Evolutionary conservation across 92 coral and sea anemone genomes (phyloP), one percentile per base, ranked within the genome.

Genomic region (Montipora capitata): DNA sequence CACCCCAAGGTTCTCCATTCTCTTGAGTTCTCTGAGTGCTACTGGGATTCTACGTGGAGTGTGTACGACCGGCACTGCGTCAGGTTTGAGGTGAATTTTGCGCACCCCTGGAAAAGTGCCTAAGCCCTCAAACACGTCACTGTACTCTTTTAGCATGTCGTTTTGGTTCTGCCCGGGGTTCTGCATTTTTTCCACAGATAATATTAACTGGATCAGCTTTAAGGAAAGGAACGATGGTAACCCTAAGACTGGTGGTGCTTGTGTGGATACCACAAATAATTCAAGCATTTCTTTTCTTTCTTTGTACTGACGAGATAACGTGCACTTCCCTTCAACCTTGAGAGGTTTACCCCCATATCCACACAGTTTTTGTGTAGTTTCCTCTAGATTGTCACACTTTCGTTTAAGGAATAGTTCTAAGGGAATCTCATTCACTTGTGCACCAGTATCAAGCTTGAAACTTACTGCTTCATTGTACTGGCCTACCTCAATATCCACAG

Each of bases 91-190:
- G 1, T 52, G 63, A 59, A 49, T 75, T 9, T 75, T 52, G 79
- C 54, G 65, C 38, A 2, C 16, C 2, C 63, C 65, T 10, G 42
- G 63, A 51, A 51, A 51, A n/a, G 79, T n/a, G 10, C 42, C 79
- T 11, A 51, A 16, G 41, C 65, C 79, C 54, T 75, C 79, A 52
- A 75, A 75, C 14, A 52, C 43, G 14, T 75, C 79, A 5, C 20
- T 17, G 44, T 51, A 52, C 10, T 75, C 42, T 3, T 17, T 7
- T 75, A 75, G 0, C 38, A 18, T 51, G 63, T 75, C 65, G 18
- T 44, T 17, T 75, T 5, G n/a, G 51, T 3, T 56, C 20, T 76
- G 80, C 64, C 56, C 67, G 11, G 3, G 20, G 66, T 18, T 13
- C 11, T 48, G 13, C 27, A 13, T 17, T 54, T 56, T 20, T 15